Base-by-base conservation (phyloP, 2,888 invertebrate genomes). In the Odontomyia ornata region DNA sequence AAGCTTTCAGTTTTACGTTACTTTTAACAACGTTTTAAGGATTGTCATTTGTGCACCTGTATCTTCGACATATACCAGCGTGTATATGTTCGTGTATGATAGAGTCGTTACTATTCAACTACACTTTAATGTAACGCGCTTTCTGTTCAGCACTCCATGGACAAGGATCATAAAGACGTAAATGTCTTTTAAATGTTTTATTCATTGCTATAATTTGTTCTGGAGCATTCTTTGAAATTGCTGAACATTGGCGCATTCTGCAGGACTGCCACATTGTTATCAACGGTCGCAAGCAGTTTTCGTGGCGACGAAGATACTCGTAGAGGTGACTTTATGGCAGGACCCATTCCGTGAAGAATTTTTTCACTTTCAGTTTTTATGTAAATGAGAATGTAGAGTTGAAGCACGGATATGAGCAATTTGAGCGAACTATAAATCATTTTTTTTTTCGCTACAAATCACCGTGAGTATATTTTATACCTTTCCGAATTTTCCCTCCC, bases 101-200 rank as follows among this genome's bases (percentile, higher is more conserved):
- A 36, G 36, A 36, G 52, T 52, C 15, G 52, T 52, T 4, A 15
- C 5, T n/a, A 52, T 52, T 52, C 52, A 52, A 52, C 52, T 52
- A 52, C n/a, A 52, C 15, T 52, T 52, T 52, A 52, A 52, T 52
- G n/a, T 2, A 36, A 15, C 52, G 52, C 52, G 15, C 52, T 52
- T 52, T 52, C 52, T 52, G 52, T 52, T 52, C n/a, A n/a, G n/a
- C n/a, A 4, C 18, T 52, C 4, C 52, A 52, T 15, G 52, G 18
- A 52, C 52, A 52, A 52, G 52, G 52, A 52, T 52, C 77, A 77
- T 77, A 79, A 79, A 77, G 76, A 77, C 76, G 79, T 71, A 79
- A 79, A 79, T 79, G 79, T 79, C 77, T 79, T 79, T 79, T 79
- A 79, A 79, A 79, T 79, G 79, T 79, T 79, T 79, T 79, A 79